Base-by-base conservation (phyloP, 2,888 invertebrate species). In the Nematopogon swammerdamellus region DNA sequence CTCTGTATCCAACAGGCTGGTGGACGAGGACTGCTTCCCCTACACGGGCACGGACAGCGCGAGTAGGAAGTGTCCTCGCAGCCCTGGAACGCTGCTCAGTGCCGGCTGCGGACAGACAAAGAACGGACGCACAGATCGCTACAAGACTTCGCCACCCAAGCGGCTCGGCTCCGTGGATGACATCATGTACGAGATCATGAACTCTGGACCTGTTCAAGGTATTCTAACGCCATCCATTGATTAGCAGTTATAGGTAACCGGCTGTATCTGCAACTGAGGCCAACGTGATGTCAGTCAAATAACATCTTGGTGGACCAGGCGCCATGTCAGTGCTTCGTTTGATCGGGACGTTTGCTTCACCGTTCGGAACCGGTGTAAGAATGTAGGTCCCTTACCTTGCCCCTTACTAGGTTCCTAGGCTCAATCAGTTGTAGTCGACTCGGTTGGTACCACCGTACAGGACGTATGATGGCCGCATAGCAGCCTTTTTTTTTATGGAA, bases 151-250 rank as follows among this genome's bases (percentile, higher is more conserved):
- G 0, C 92, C 93, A 0, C 88, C 90, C 19, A 90, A 90, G 65
- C 82, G 87, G 49, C 72, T 94, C 47, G 83, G 83, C 53, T 85
- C 85, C 54, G 90, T 90, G 64, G 82, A 85, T 14, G 95, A 95
- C 61, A 93, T 97, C 57, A 95, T 93, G 94, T 84, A 88, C 49
- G 97, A 97, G 65, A 94, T 97, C 48, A 81, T 87, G 71, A 85
- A 85, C 46, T 93, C 93, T 44, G 97, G 97, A 45, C 97, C 97
- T 1, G 94, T 97, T 1, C 96, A 96, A 84, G 91, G 89, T 89
- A n/a, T n/a, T n/a, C n/a, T n/a, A n/a, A n/a, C n/a, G 68, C 64
- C 62, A 50, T n/a, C 19, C 25, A 14, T 36, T 36, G 36, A 25
- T 36, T 36, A 8, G 36, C 36, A 25, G 25, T 6, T 25, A 8